Conservation (phyloP, 2,113 vertebrate species). For the Platichthys flesus region DNA sequence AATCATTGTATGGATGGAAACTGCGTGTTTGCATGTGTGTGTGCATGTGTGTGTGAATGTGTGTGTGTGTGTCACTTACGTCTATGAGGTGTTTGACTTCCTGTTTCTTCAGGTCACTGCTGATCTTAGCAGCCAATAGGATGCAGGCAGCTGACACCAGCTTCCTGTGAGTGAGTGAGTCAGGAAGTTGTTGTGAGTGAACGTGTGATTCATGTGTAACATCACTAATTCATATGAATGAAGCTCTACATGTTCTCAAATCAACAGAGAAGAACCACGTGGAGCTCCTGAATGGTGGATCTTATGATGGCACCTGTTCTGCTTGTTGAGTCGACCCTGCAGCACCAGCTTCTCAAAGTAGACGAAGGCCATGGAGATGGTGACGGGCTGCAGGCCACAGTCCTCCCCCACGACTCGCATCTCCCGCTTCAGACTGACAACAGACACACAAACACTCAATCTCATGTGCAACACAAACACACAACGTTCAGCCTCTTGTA, state of each 20-base stretch:
- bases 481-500: not conserved
- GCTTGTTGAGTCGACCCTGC: conserved; percentile 95
- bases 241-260: no score
- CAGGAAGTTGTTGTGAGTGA: conserved; percentile 44
- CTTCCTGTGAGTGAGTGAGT: conserved; percentile 82
- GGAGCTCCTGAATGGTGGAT: not conserved
- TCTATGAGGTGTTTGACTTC: conserved; percentile 97
- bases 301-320: conserved; percentile 81
- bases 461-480: not conserved
- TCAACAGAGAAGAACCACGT: no score
- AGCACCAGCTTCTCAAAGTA: conserved; percentile 99
- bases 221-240: not conserved
- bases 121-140: conserved; percentile 96
- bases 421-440: conserved; percentile 91
- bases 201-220: no score
- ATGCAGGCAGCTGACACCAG: conserved; percentile 94
- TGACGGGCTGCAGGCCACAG: conserved; percentile 90
- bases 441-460: not conserved
- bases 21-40: no score
- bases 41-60: no score
- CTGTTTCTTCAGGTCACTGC: conserved; percentile 94
- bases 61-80: conserved; percentile 78
- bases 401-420: conserved; percentile 91
- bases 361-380: conserved; percentile 95
- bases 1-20: no score